Evolutionary conservation across 37 sponge, comb jelly and placozoan species (phyloP).

Genomic region (Mnemiopsis leidyi): DNA sequence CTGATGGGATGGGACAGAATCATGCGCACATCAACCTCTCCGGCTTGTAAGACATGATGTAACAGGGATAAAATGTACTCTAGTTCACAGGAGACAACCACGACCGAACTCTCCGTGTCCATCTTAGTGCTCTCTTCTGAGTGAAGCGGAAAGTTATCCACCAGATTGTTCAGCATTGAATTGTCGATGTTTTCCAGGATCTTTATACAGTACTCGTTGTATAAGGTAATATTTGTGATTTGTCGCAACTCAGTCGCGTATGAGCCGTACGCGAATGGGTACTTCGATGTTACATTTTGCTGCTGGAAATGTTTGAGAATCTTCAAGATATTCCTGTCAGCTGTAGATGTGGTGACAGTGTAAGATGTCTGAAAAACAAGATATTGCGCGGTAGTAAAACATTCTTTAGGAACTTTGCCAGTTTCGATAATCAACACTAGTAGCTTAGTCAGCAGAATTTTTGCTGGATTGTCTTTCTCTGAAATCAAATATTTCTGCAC

Average conservation of each 20-base stretch:
- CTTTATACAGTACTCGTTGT: constrained; percentile 45
- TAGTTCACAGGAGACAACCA: background rate
- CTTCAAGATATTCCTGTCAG: background rate
- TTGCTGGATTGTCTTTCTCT: background rate
- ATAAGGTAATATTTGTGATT: background rate
- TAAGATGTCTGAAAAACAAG: constrained; percentile 10
- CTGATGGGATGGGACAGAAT: constrained; percentile 21
- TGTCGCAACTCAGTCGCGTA: background rate
- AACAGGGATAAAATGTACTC: constrained; percentile 48
- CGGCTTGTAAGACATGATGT: background rate
- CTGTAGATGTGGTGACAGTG: background rate
- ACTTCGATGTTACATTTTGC: background rate
- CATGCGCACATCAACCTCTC: constrained; percentile 15
- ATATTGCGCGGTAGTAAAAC: background rate
- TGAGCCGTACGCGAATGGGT: constrained; percentile 50
- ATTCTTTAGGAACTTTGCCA: background rate
- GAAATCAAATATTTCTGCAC: constrained; percentile 13
- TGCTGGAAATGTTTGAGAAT: constrained; percentile 40
- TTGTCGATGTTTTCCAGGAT: constrained; percentile 1
- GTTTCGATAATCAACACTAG: background rate
- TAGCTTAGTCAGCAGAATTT: background rate
- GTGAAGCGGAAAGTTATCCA: constrained; percentile 21
- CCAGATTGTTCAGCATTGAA: background rate
- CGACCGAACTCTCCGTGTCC: background rate
- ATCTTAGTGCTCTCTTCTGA: background rate